Evolutionary conservation across 2,888 invertebrate genomes (phyloP), one percentile per base, ranked within the genome.

Genomic region (Arge pagana): DNA sequence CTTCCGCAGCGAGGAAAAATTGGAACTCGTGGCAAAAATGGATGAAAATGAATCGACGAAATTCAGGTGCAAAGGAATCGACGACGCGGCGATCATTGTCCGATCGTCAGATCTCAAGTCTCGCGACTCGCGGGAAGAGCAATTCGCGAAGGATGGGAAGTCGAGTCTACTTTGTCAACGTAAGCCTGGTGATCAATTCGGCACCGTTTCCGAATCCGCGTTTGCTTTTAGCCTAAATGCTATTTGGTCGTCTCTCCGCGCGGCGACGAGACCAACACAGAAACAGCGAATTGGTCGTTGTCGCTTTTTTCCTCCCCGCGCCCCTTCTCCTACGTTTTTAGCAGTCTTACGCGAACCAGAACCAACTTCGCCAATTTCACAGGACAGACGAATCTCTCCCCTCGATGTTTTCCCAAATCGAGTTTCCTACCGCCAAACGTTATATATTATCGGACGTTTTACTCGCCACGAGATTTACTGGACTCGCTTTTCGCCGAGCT

Each of bases 151-250:
- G 11, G 36, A 35, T 15, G 16, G 23, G 50, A 42, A 51, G 43
- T 51, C 42, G 42, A 33, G 3, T 51, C 43, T 43, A 43, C 43
- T 51, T 51, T 51, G 50, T 51, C 50, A 50, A 54, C 50, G 39
- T 57, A 40, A 53, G 40, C 48, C 51, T 26, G 48, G 42, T 54
- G 58, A 64, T 60, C 58, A 58, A 61, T 64, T 56, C 53, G 50
- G 37, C 50, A 51, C 24, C 53, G 45, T 54, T 55, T 55, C 50
- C 58, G 59, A 60, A 63, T 60, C 53, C 59, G 53, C 58, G 58
- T 62, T 63, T 60, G 60, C 61, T 66, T 65, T 66, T 66, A 66
- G 56, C 59, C 61, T 60, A 63, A 66, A 66, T 59, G 61, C 55
- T 52, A 50, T 62, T 64, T 61, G 53, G 58, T 50, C 54, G 53